Evolutionary conservation across 2,888 invertebrate genomes (phyloP).

Genomic region (Lumbricus terrestris): DNA sequence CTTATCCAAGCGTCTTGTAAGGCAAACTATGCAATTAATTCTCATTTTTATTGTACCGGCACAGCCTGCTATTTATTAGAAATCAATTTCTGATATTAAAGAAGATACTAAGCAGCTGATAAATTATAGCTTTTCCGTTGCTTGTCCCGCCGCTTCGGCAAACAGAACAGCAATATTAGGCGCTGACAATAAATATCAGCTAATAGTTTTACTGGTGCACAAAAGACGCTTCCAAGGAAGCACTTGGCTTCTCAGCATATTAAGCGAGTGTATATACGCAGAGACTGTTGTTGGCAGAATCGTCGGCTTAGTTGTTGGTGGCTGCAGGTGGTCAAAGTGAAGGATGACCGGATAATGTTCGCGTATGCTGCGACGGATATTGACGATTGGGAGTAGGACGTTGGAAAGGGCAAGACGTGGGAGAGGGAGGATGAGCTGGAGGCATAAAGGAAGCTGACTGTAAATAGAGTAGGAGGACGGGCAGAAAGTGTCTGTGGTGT

Average conservation of each 20-base stretch:
- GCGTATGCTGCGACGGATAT: too few species aligned
- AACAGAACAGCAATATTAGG: not conserved
- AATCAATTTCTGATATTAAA: not conserved
- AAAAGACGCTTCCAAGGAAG: not conserved
- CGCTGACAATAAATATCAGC: not conserved
- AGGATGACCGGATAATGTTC: not conserved
- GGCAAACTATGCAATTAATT: not conserved
- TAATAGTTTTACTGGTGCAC: not conserved
- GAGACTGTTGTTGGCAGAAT: not conserved
- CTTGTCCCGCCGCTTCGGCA: not conserved
- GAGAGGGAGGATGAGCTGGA: not conserved
- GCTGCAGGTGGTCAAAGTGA: not conserved
- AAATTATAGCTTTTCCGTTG: not conserved
- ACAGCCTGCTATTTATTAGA: not conserved
- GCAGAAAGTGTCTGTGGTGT: not conserved
- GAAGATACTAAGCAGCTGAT: not conserved
- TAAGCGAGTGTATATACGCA: not conserved
- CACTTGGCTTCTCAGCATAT: not conserved
- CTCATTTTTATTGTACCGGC: not conserved
- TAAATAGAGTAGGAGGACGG: not conserved
- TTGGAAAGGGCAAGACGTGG: not conserved
- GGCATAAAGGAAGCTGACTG: not conserved
- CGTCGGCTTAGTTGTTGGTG: not conserved
- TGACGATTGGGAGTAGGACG: too few species aligned
- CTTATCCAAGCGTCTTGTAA: not conserved